A percentile compares a stretch with the other conserved stretches of the same genome.
Conservation (phyloP, 1,140 invertebrate genomes). For the Drosophila yakuba region DNA sequence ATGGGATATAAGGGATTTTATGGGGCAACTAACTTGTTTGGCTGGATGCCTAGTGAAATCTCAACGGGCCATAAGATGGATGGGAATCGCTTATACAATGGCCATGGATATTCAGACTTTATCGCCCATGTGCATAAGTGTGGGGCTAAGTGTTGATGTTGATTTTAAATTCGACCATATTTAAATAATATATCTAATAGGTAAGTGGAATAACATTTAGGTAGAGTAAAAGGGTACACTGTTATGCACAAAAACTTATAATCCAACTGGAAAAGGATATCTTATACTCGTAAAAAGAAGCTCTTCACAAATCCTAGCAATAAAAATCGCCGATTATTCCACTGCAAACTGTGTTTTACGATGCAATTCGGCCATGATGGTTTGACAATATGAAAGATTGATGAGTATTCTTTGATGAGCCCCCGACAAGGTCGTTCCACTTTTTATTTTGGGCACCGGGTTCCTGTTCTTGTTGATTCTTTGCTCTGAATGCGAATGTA, state of each 20-base stretch:
- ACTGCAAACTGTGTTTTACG: constrained; percentile 33
- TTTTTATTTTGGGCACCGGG: constrained; percentile 25
- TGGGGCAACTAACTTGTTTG: constrained; percentile 40
- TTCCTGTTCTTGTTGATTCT: constrained; percentile 32
- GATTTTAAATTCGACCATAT: neutral
- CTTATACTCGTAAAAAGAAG: constrained; percentile 7
- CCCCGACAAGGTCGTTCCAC: constrained; percentile 48
- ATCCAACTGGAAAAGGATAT: neutral
- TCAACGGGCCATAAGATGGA: constrained; percentile 46
- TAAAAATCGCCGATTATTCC: constrained; percentile 28
- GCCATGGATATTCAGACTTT: neutral
- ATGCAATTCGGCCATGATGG: constrained; percentile 38
- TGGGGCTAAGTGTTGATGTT: neutral
- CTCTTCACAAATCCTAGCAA: constrained; percentile 32
- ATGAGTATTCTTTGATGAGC: constrained; percentile 34
- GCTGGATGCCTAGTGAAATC: constrained; percentile 35
- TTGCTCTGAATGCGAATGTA: constrained; percentile 17
- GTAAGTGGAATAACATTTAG: neutral
- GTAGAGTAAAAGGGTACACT: too few relatives aligned
- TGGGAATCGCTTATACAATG: constrained; percentile 37
- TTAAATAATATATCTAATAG: neutral
- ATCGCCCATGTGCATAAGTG: constrained; percentile 4
- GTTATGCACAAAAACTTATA: neutral
- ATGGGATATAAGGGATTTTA: constrained; percentile 45
- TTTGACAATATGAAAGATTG: constrained; percentile 46